phyloP scores from a whole-genome alignment of 1,140 invertebrate species.

The Zaprionus ghesquierei region DNA sequence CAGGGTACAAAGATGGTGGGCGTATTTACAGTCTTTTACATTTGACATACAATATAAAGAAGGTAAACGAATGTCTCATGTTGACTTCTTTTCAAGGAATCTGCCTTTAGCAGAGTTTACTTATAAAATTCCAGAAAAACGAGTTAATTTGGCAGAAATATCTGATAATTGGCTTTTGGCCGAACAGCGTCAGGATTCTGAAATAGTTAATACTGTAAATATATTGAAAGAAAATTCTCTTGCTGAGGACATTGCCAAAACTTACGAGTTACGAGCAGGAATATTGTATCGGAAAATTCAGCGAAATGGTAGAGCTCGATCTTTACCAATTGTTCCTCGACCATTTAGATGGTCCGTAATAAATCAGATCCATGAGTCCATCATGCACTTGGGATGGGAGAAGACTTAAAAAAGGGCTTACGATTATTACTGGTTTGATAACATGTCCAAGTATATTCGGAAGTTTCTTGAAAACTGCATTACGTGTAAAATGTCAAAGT shows the following conservation, averaged over 20 bases:
- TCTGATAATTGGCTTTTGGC: slow-evolving; percentile 14
- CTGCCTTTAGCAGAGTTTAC: neutral
- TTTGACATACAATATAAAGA: slow-evolving; percentile 15
- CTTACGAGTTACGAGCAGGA: neutral
- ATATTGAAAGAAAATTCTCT: slow-evolving; percentile 19
- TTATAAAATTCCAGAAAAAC: slow-evolving; percentile 1
- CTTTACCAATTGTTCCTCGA: slow-evolving; percentile 14
- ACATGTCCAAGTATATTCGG: slow-evolving; percentile 16
- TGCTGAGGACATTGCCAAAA: too few relatives aligned
- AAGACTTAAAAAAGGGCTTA: slow-evolving; percentile 20
- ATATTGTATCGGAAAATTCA: slow-evolving; percentile 17
- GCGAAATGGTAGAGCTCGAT: slow-evolving; percentile 9
- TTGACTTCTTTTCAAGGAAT: slow-evolving; percentile 23
- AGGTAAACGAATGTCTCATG: slow-evolving; percentile 17
- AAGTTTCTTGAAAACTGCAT: slow-evolving; percentile 15
- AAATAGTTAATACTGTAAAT: neutral
- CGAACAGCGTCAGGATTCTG: slow-evolving; percentile 7
- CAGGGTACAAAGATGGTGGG: slow-evolving; percentile 11
- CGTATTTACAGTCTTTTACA: slow-evolving; percentile 11
- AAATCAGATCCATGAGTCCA: slow-evolving; percentile 12
- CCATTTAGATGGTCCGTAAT: slow-evolving; percentile 30
- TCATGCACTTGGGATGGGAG: slow-evolving; percentile 25
- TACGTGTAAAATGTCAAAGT: slow-evolving; percentile 7
- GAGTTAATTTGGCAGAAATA: slow-evolving; percentile 17
- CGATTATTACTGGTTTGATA: slow-evolving; percentile 7